Percentiles rank a stretch among this genome's conserved stretches.
These are phyloP conservation scores for Chaenocephalus aceratus DNA, from an alignment of 2,113 vertebrate genomes.

Conservation along the genomic window DNA sequence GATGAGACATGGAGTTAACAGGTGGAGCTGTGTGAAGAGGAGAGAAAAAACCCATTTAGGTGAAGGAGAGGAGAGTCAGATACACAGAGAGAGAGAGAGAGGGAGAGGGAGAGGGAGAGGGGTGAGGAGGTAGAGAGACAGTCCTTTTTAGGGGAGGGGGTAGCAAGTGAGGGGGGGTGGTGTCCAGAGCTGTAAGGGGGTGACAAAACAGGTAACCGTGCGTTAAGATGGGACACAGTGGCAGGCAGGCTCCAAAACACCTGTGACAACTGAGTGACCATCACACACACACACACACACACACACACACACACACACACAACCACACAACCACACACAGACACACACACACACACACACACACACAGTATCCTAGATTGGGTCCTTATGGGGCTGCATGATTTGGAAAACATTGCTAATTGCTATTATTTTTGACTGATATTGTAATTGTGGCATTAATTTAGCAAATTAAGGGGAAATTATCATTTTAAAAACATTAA, in stretches of 20 bases:
- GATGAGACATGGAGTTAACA: conserved; percentile 50
- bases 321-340: too few relatives aligned
- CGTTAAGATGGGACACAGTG: conserved; percentile 79
- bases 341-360: too few relatives aligned
- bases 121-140: conserved; percentile 61
- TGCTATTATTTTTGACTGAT: too few relatives aligned
- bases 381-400: too few relatives aligned
- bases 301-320: background rate
- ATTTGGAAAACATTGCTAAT: too few relatives aligned
- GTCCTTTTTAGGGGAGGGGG: conserved; percentile 77
- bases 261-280: conserved; percentile 68
- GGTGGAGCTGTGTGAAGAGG: conserved; percentile 68
- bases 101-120: conserved; percentile 15
- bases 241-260: conserved; percentile 57
- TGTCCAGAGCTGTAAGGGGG: conserved; percentile 82
- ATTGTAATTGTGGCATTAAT: too few relatives aligned
- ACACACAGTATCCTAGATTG: too few relatives aligned
- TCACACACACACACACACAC: conserved; percentile 14
- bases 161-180: conserved; percentile 80
- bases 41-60: conserved; percentile 65
- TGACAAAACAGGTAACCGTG: conserved; percentile 82
- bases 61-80: conserved; percentile 42
- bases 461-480: too few relatives aligned
- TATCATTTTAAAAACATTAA: too few relatives aligned
- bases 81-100: conserved; percentile 4